Evolutionary conservation across 2,113 vertebrate species (phyloP).

Genomic region (Nipponia nippon): DNA sequence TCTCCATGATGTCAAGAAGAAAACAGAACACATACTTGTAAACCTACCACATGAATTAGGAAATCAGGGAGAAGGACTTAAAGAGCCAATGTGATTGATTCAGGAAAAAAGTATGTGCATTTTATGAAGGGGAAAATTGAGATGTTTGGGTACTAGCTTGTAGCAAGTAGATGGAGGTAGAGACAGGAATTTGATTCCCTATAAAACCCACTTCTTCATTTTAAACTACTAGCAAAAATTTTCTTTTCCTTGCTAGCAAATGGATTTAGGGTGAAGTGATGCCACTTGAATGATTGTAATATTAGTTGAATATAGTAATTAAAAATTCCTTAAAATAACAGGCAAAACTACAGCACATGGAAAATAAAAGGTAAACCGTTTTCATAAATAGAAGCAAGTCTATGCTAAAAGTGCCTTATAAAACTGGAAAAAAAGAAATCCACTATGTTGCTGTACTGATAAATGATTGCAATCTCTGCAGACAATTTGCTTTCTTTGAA

Average conservation of each 20-base stretch:
- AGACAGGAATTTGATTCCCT: neutral
- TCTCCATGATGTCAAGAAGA: neutral
- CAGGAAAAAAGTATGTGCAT: neutral
- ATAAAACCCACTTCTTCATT: neutral
- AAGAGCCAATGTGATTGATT: neutral
- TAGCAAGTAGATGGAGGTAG: neutral
- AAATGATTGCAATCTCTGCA: neutral
- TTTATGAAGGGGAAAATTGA: neutral
- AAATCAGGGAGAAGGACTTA: fast-evolving
- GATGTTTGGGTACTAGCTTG: neutral
- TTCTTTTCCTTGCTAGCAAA: neutral
- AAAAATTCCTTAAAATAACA: neutral
- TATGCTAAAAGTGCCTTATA: neutral
- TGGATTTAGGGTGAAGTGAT: neutral
- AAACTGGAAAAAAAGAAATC: neutral
- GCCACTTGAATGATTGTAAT: neutral
- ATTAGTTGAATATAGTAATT: neutral
- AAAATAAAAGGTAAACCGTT: neutral
- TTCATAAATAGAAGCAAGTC: neutral
- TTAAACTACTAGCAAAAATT: neutral
- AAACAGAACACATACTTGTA: neutral
- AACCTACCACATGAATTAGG: fast-evolving
- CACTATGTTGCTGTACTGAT: neutral
- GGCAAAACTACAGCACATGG: neutral
- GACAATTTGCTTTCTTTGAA: neutral